Percentiles rank a stretch among this genome's conserved stretches.
Evolutionary conservation across 2,888 invertebrate genomes (phyloP).

Genomic region (Pyrrhia umbra): DNA sequence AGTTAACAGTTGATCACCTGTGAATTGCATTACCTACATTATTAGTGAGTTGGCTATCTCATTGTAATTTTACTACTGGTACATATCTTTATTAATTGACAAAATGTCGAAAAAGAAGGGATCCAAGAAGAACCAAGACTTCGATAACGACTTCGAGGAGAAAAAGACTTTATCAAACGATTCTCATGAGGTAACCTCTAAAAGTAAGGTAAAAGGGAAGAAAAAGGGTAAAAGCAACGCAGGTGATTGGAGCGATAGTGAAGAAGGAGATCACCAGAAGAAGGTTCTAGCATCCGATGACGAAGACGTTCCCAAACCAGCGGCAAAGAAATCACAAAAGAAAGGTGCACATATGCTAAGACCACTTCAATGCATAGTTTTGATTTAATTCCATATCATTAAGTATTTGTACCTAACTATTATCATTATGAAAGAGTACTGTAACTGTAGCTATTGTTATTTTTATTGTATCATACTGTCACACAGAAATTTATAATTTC

Average conservation of each 20-base stretch:
- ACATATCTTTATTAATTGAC: slow-evolving; percentile 9
- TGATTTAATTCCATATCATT: background rate
- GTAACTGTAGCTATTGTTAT: background rate
- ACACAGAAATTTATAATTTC: slow-evolving; percentile 32
- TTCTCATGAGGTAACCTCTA: slow-evolving; percentile 86
- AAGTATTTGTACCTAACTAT: background rate
- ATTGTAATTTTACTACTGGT: background rate
- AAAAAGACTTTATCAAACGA: slow-evolving; percentile 75
- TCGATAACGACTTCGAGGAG: slow-evolving; percentile 89
- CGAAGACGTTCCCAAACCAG: slow-evolving; percentile 81
- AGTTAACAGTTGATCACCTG: slow-evolving; percentile 10
- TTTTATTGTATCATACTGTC: background rate
- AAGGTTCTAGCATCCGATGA: slow-evolving; percentile 80
- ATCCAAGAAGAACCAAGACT: slow-evolving; percentile 90
- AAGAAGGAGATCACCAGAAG: slow-evolving; percentile 73
- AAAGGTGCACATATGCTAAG: slow-evolving; percentile 79
- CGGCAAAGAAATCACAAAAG: slow-evolving; percentile 87
- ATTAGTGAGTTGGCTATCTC: slow-evolving; percentile 47
- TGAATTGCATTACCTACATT: slow-evolving; percentile 7
- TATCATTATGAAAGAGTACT: background rate
- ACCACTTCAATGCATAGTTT: slow-evolving; percentile 2
- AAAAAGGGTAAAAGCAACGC: slow-evolving; percentile 86
- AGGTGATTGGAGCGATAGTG: slow-evolving; percentile 85
- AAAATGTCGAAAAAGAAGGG: slow-evolving; percentile 91
- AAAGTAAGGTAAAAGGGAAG: slow-evolving; percentile 86